Base-by-base conservation (phyloP, 2,888 invertebrate genomes). In the Agrochola circellaris region DNA sequence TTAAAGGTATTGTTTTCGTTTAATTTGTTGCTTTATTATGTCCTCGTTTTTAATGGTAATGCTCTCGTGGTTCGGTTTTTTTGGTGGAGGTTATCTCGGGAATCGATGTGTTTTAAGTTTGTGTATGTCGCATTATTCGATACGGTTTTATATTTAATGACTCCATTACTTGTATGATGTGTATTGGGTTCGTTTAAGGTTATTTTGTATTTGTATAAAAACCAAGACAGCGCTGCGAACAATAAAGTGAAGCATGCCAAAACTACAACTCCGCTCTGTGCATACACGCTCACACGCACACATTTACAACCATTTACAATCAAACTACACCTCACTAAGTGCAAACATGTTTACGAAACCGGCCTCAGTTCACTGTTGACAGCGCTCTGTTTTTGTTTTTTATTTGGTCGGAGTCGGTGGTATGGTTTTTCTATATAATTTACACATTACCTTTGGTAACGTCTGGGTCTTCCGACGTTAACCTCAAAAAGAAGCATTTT, bases 1-100 rank as follows among this genome's bases (percentile, higher is more conserved):
- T 77, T 80, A 60, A 71, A 72, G 26, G 86, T 79, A 81, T 79
- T 84, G 79, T 83, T 85, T 77, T 73, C 73, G 77, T 77, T 77
- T 84, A 86, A 84, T 88, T 84, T 89, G 87, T 87, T 80, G 80
- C 86, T 88, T 89, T 86, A 86, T 89, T 85, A 84, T 84, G 84
- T 84, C 61, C 65, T 73, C 69, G 66, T 79, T 84, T 86, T 84
- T 86, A 84, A 86, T 84, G 87, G 75, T 86, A 86, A 86, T 68
- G 73, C 72, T 83, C 73, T 84, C 15, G 60, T 83, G 64, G 73
- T 71, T 79, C 54, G 15, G 20, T 74, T 67, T 83, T 77, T 79
- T 79, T 67, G 23, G 34, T 73, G 23, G 51, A 45, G 34, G 48
- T 86, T 86, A 86, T 84, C 87, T 66, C 75, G 6, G 11, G 68